Base-by-base conservation (phyloP, 2,888 invertebrate genomes). In the Pyrocoelia pectoralis region DNA sequence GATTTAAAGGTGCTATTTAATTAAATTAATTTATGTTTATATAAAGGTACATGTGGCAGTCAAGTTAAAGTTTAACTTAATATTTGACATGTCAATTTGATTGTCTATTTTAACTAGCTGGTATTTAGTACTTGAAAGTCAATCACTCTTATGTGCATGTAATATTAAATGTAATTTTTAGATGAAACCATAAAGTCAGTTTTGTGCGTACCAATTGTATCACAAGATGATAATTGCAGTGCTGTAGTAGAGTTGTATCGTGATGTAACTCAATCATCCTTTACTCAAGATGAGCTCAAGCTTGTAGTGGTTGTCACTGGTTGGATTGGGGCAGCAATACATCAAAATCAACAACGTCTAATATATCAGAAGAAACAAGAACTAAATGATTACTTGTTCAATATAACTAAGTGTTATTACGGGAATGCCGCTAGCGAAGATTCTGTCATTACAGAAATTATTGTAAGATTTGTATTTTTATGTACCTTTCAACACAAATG, bases 211-310 rank as follows among this genome's bases (percentile, higher is more conserved):
- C 88, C 88, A 1, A 80, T 88, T 0, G 81, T 87, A 1, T 85
- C 85, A 29, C 85, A 86, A 0, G 85, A 86, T 56, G 84, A 85
- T 0, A 84, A 84, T 0, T 86, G 86, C 69, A 84, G 85, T 59
- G 87, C 87, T 1, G 85, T 88, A 0, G 77, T 88, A 0, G 88
- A 88, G 73, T 73, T 88, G 50, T 87, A 84, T 69, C 78, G 85
- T 66, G 84, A 84, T 51, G 69, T 77, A 2, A 69, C 72, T 2
- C 73, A 75, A 58, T 56, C 65, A 2, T 70, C 74, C 1, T 82
- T 80, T 62, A 67, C 64, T 33, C 76, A 76, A 68, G 74, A 78
- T 1, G 79, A 81, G 58, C 66, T 81, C 48, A 79, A 78, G 69
- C 76, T 80, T 24, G 74, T 77, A 1, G 75, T 81, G 8, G 75